These are phyloP conservation scores for Austrolebias charrua DNA, from an alignment of 2,797 vertebrate genomes.

Conservation along the genomic window DNA sequence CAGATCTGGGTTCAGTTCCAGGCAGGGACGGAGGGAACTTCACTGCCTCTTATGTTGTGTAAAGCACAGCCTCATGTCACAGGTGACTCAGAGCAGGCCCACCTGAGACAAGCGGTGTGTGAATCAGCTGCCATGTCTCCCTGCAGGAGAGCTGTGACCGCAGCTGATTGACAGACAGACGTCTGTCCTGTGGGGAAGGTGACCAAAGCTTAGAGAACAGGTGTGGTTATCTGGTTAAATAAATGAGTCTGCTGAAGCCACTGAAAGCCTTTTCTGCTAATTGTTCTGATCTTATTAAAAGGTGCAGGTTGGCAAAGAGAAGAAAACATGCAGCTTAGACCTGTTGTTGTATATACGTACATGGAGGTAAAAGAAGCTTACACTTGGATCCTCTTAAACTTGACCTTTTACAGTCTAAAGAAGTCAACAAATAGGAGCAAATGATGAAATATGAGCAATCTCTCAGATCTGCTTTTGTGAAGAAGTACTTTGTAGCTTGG, in stretches of 20 bases:
- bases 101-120: slow-evolving; percentile 65
- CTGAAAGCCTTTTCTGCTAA: slow-evolving; percentile 42
- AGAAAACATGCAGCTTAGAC: slow-evolving; percentile 54
- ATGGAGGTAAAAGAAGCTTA: slow-evolving; percentile 52
- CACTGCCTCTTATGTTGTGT: slow-evolving; percentile 54
- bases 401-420: slow-evolving; percentile 41
- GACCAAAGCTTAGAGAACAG: slow-evolving; percentile 39
- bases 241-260: slow-evolving; percentile 48
- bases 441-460: background rate
- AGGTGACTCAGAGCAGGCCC: slow-evolving; percentile 50
- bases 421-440: slow-evolving; percentile 31
- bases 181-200: slow-evolving; percentile 28
- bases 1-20: slow-evolving; percentile 31
- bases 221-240: slow-evolving; percentile 46
- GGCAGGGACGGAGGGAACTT: slow-evolving; percentile 52
- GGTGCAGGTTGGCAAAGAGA: slow-evolving; percentile 47
- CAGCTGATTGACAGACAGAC: slow-evolving; percentile 17
- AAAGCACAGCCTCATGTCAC: slow-evolving; percentile 60
- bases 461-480: background rate
- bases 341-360: slow-evolving; percentile 29
- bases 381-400: slow-evolving; percentile 67
- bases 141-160: slow-evolving; percentile 3
- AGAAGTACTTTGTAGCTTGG: background rate
- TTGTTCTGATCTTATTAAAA: slow-evolving; percentile 61
- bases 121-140: slow-evolving; percentile 47